A percentile compares a stretch with the other conserved stretches of the same genome.
Evolutionary conservation across 2,888 invertebrate species (phyloP).

Genomic region (Volucella inflata): DNA sequence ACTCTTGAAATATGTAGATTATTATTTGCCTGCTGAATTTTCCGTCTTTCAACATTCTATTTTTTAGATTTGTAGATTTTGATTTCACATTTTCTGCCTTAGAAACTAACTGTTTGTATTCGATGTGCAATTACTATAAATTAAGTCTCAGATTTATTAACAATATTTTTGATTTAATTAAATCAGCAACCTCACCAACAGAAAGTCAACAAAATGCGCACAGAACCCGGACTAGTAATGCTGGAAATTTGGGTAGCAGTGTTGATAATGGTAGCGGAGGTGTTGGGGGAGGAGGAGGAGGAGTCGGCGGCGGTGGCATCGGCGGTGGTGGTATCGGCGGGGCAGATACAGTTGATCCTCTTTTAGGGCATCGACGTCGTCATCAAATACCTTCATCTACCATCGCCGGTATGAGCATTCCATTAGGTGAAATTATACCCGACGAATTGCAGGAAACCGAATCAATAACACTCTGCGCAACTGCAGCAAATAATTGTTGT

Average conservation of each 20-base stretch:
- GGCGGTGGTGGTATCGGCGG: constrained; percentile 57
- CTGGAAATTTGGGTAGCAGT: constrained; percentile 75
- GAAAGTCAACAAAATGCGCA: constrained; percentile 77
- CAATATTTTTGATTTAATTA: constrained; percentile 31
- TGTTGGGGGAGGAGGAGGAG: constrained; percentile 40
- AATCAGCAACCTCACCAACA: constrained; percentile 76
- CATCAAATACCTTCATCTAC: constrained; percentile 66
- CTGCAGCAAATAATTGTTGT: constrained; percentile 77
- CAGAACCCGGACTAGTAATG: constrained; percentile 77
- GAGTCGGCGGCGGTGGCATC: constrained; percentile 37
- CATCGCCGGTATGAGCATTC: constrained; percentile 56
- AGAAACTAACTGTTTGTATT: constrained; percentile 71
- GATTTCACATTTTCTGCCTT: constrained; percentile 57
- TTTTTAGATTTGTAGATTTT: constrained; percentile 37
- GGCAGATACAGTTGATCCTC: constrained; percentile 55
- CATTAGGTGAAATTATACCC: constrained; percentile 73
- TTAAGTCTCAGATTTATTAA: constrained; percentile 34
- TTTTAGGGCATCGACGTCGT: constrained; percentile 70
- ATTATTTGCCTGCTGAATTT: constrained; percentile 59
- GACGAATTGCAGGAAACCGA: constrained; percentile 76
- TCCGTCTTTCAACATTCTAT: constrained; percentile 22
- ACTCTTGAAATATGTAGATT: constrained; percentile 42
- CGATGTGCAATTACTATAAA: constrained; percentile 53
- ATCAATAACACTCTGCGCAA: constrained; percentile 78
- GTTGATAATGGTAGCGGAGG: constrained; percentile 76